These are phyloP conservation scores for Bombus terrestris DNA, from an alignment of 1,140 invertebrate species.

Conservation along the genomic window DNA sequence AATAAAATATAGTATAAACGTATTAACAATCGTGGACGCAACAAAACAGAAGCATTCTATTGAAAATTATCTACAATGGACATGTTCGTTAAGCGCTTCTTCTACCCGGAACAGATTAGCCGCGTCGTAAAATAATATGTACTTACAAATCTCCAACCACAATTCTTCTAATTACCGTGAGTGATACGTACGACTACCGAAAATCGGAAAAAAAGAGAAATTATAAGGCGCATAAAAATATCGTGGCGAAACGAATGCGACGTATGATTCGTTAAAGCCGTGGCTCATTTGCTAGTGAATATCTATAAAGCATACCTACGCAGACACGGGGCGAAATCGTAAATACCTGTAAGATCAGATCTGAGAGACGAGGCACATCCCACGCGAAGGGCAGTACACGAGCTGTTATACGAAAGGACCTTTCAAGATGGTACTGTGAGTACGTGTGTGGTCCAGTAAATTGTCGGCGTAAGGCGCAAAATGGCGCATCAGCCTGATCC, in stretches of 20 bases:
- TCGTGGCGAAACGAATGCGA: background rate
- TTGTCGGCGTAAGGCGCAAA: constrained; percentile 67
- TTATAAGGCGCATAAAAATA: no score
- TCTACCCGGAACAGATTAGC: background rate
- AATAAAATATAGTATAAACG: no score
- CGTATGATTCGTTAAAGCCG: background rate
- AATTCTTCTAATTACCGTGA: background rate
- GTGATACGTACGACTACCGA: background rate
- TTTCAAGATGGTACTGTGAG: constrained; percentile 39
- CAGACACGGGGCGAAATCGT: constrained; percentile 50
- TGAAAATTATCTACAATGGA: constrained; percentile 3
- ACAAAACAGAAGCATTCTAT: background rate
- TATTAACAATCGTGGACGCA: no score
- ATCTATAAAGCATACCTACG: constrained; percentile 37
- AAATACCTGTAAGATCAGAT: constrained; percentile 53
- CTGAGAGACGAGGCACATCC: constrained; percentile 48
- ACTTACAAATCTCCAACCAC: background rate
- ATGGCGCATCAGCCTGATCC: constrained; percentile 69
- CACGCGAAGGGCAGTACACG: constrained; percentile 35
- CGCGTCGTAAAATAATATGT: no score
- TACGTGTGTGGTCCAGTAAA: constrained; percentile 69
- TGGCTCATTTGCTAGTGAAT: background rate
- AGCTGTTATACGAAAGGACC: constrained; percentile 21
- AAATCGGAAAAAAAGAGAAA: background rate
- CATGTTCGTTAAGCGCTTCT: constrained; percentile 5